phyloP scores from a whole-genome alignment of 1,140 invertebrate genomes.

The Tenebrio molitor region DNA sequence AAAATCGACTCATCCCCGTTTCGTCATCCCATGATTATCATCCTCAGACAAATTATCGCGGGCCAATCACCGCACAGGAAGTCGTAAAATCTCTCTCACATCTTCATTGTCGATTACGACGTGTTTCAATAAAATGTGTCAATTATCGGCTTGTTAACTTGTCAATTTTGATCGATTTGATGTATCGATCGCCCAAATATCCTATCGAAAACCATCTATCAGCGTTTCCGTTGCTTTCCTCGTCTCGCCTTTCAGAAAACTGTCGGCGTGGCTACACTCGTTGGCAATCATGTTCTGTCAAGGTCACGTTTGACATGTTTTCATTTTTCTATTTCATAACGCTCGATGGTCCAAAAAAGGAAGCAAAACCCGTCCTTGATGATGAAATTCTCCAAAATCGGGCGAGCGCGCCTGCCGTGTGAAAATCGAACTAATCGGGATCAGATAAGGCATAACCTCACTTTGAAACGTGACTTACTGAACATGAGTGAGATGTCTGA shows the following conservation, averaged over 20 bases:
- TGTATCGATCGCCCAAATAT: constrained; percentile 8
- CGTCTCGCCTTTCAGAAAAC: constrained; percentile 1
- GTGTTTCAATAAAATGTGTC: constrained; percentile 22
- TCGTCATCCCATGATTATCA: neutral
- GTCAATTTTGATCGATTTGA: constrained; percentile 32
- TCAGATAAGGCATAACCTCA: too few relatives aligned
- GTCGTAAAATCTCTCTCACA: constrained; percentile 23
- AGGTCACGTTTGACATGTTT: constrained; percentile 15
- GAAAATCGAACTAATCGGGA: constrained; percentile 19
- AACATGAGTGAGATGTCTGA: constrained; percentile 9
- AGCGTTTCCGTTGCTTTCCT: neutral
- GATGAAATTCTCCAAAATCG: constrained; percentile 7
- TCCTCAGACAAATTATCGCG: constrained; percentile 1
- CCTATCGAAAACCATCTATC: neutral
- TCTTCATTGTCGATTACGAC: constrained; percentile 20
- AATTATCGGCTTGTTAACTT: constrained; percentile 26
- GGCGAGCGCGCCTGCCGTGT: constrained; percentile 14
- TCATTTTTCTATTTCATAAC: constrained; percentile 16
- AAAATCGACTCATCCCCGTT: constrained; percentile 20
- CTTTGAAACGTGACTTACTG: constrained; percentile 21
- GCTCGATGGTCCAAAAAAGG: constrained; percentile 9
- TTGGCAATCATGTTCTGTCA: too few relatives aligned
- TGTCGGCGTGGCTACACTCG: neutral
- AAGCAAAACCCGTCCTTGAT: constrained; percentile 9
- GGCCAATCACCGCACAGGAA: constrained; percentile 19